These are phyloP conservation scores for Sarcophaga caerulescens DNA, from an alignment of 2,888 invertebrate genomes.

Conservation along the genomic window DNA sequence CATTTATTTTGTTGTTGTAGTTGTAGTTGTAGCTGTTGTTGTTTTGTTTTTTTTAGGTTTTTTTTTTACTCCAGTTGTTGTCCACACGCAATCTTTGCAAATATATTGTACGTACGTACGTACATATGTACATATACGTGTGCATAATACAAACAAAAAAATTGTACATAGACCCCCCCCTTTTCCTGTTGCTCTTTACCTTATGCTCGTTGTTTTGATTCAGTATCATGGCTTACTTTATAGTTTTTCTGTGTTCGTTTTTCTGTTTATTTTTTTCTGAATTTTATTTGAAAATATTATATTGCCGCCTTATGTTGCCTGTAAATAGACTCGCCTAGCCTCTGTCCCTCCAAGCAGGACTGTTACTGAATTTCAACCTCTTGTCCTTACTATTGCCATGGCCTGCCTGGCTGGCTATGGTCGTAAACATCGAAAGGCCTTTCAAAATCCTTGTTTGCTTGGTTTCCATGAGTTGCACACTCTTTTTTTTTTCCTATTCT, in stretches of 20 bases:
- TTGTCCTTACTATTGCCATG: background rate
- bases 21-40: slow-evolving; percentile 15
- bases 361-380: background rate
- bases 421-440: slow-evolving; percentile 22
- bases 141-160: background rate
- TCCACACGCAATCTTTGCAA: slow-evolving; percentile 68
- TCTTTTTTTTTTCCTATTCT: slow-evolving; percentile 19
- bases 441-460: slow-evolving; percentile 39
- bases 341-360: slow-evolving; percentile 21
- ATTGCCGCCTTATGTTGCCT: slow-evolving; percentile 66
- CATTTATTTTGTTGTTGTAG: too few relatives aligned
- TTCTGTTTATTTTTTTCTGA: background rate
- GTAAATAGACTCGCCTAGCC: slow-evolving; percentile 53
- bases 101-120: slow-evolving; percentile 3
- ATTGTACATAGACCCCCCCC: background rate
- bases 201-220: background rate
- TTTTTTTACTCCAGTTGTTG: background rate
- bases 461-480: slow-evolving; percentile 25
- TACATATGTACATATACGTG: background rate
- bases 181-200: background rate
- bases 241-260: background rate
- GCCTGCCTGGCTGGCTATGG: background rate
- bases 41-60: background rate
- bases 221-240: slow-evolving; percentile 6
- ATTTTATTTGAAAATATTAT: slow-evolving; percentile 54